These are phyloP conservation scores for Apotomis betuletana DNA, from an alignment of 2,888 invertebrate species.

Conservation along the genomic window DNA sequence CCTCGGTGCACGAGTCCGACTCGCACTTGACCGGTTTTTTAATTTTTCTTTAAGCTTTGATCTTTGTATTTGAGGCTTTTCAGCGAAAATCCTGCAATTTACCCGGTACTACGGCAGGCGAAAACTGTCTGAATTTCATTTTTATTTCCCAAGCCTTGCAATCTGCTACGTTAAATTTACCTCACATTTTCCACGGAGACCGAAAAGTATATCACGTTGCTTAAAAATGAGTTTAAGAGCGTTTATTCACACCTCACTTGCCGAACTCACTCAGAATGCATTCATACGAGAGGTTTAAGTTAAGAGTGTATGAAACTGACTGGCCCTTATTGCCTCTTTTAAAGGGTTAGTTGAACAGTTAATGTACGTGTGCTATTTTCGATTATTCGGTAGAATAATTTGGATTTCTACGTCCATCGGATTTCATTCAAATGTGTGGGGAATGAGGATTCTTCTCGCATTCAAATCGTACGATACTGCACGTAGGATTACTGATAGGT, in stretches of 20 bases:
- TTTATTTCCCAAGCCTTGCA: constrained; percentile 13
- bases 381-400: not conserved
- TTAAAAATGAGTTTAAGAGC: constrained; percentile 6
- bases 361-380: not conserved
- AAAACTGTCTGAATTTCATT: not conserved
- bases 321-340: not conserved
- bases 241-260: constrained; percentile 1
- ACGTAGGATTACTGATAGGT: too few species aligned
- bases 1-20: too few species aligned
- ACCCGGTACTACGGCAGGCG: not conserved
- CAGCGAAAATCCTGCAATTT: constrained; percentile 11
- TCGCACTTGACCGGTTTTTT: too few species aligned
- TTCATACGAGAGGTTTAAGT: not conserved
- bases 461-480: not conserved
- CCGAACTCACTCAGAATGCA: not conserved
- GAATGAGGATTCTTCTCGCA: not conserved
- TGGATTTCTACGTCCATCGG: not conserved
- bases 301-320: not conserved
- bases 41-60: too few species aligned
- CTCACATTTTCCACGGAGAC: not conserved
- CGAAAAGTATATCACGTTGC: not conserved
- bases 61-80: too few species aligned
- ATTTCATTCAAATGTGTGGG: not conserved
- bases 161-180: constrained; percentile 13
- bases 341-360: too few species aligned